Conservation (phyloP, 2,113 vertebrate species). For the Bubo bubo region DNA sequence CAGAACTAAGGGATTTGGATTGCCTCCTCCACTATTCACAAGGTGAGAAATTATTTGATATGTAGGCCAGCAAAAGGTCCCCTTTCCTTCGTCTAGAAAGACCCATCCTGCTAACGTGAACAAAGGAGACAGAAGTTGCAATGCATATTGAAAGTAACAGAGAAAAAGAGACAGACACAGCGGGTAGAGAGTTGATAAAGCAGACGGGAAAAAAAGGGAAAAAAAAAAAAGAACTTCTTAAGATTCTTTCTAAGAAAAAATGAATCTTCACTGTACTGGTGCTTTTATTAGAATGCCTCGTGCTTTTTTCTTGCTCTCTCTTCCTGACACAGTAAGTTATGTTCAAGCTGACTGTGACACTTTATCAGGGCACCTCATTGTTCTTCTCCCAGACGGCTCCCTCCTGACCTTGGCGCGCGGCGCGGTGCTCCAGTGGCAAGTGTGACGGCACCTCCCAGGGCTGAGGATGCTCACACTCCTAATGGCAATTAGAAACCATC, state of each 20-base stretch:
- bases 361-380: neutral
- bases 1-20: constrained; percentile 39
- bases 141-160: constrained; percentile 59
- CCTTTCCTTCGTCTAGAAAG: constrained; percentile 58
- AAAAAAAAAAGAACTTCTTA: constrained; percentile 54
- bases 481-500: neutral
- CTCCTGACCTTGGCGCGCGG: rapidly evolving
- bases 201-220: neutral
- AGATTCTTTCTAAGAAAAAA: constrained; percentile 66
- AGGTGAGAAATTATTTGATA: constrained; percentile 65
- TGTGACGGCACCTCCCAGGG: neutral
- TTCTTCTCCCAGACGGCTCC: neutral
- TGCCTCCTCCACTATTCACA: constrained; percentile 30
- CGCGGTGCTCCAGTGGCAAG: neutral
- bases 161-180: constrained; percentile 56
- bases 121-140: constrained; percentile 72
- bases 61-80: constrained; percentile 61
- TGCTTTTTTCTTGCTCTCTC: constrained; percentile 33
- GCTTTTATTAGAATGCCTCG: constrained; percentile 65
- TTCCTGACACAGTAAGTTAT: constrained; percentile 32
- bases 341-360: neutral
- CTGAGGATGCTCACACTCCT: rapidly evolving
- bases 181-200: constrained; percentile 48
- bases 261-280: neutral
- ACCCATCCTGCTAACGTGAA: constrained; percentile 39